Base-by-base conservation (phyloP, 2,888 invertebrate genomes). In the Atrina japonica region DNA sequence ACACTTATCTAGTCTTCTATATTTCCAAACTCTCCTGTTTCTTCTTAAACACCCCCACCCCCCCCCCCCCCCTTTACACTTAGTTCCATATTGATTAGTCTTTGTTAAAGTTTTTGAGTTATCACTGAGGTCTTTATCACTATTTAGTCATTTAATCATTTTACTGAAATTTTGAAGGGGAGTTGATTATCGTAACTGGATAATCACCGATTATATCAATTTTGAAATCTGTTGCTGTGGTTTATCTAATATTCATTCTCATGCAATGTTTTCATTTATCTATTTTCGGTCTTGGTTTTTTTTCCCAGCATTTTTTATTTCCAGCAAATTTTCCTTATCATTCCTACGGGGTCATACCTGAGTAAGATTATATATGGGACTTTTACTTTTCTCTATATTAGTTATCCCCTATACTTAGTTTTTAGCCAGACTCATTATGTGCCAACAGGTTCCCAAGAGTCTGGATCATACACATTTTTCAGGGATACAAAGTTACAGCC, bases 401-500 rank as follows among this genome's bases (percentile, higher is more conserved):
- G 40, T 45, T 23, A 64, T 41, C 1, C 70, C 59, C 25, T 60
- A 50, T 18, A n/a, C n/a, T n/a, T n/a, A n/a, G n/a, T n/a, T n/a
- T n/a, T n/a, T n/a, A n/a, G n/a, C n/a, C n/a, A 45, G 59, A 1
- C 65, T 65, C 6, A 70, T 23, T 30, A 65, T 65, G 25, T 70
- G 70, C 43, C 61, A 65, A 65, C 70, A 70, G 14, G 70, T 70
- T 7, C 43, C 65, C n/a, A n/a, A 7, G 61, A 43, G 7, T 61
- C 66, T n/a, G 63, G 58, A n/a, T n/a, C n/a, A 56, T 63, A 63
- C 7, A 49, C 30, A 58, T 63, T n/a, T n/a, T n/a, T n/a, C n/a
- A n/a, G n/a, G n/a, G n/a, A n/a, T n/a, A n/a, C n/a, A n/a, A 71
- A 30, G 18, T 35, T 63, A 66, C 71, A 9, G 66, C 63, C n/a